A percentile compares a stretch with the other conserved stretches of the same genome.
These are phyloP conservation scores for Archips crataeganus DNA, from an alignment of 2,888 invertebrate genomes.

Conservation along the genomic window DNA sequence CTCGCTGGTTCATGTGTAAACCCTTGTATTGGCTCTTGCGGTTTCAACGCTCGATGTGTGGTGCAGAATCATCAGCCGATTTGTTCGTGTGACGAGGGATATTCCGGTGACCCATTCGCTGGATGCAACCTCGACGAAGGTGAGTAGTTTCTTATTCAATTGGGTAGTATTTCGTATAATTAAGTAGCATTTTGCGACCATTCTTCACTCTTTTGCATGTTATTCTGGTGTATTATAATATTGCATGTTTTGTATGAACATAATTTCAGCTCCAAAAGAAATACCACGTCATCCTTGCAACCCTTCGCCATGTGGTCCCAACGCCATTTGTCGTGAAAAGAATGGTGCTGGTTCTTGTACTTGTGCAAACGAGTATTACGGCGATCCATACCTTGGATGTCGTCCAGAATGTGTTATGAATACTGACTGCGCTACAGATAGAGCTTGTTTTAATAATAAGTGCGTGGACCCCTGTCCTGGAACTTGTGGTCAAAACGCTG, in stretches of 20 bases:
- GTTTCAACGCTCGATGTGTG: constrained; percentile 90
- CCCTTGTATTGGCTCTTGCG: constrained; percentile 91
- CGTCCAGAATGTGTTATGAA: constrained; percentile 93
- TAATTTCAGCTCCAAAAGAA: constrained; percentile 84
- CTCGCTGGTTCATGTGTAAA: constrained; percentile 90
- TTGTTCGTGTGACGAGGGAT: constrained; percentile 90
- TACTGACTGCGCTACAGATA: constrained; percentile 89
- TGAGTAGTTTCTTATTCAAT: constrained; percentile 62
- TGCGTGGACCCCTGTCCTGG: constrained; percentile 92
- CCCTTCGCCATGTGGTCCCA: constrained; percentile 92
- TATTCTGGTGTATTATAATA: constrained; percentile 37
- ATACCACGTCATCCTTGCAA: constrained; percentile 90
- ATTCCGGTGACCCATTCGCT: constrained; percentile 92
- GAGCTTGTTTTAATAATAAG: constrained; percentile 91
- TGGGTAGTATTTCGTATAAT: constrained; percentile 1
- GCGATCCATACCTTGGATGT: constrained; percentile 92
- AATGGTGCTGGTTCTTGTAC: constrained; percentile 92
- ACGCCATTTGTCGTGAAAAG: constrained; percentile 91
- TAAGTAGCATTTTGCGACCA: constrained; percentile 36
- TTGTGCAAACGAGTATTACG: constrained; percentile 90
- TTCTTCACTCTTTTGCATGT: constrained; percentile 47
- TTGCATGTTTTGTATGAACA: constrained; percentile 50
- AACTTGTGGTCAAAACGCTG: constrained; percentile 91
- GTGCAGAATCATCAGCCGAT: constrained; percentile 91
- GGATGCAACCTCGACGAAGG: constrained; percentile 88